Evolutionary conservation across 2,797 vertebrate genomes (phyloP), one percentile per base, ranked within the genome.

Genomic region (Amazona ochrocephala): DNA sequence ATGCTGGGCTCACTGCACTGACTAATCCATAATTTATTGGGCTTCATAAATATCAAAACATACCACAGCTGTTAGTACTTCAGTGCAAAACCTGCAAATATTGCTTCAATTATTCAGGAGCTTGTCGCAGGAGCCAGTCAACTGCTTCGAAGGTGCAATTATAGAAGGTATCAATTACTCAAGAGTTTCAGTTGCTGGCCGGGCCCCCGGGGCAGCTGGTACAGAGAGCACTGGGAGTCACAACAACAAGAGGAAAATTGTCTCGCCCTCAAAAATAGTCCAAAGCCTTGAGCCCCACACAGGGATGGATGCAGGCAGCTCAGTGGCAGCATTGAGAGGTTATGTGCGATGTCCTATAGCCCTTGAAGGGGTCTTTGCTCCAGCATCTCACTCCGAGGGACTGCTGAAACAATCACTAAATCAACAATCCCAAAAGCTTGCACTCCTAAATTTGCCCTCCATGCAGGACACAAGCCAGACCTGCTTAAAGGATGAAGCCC

Each of bases 41-140:
- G 89, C 90, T 93, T 96, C 97, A 94, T 93, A 95, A 97, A 96
- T 94, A 94, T 94, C 95, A 95, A 93, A 94, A 96, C 92, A 92
- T 47, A 81, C 73, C 93, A 77, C 95, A 95, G 95, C 96, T 97
- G 97, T 84, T 94, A 78, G 96, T 90, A 72, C 89, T 94, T 95
- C 80, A 75, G 96, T 32, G 30, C 79, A 92, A 94, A 95, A 41
- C 92, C 77, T 42, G 11, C 97, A 95, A 96, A 96, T 78, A 95
- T 74, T 73, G 85, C 95, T 93, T 97, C 94, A 97, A 92, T 97
- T 97, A 96, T 96, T 97, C 92, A 97, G 64, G 47, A 92, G 73
- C 90, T 67, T 39, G 0, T 93, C 2, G 30, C 53, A 62, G 82
- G 85, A 90, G 68, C 66, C 72, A 68, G 87, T 70, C 32, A 21